These are phyloP conservation scores for Macrosiphum euphorbiae DNA, from an alignment of 2,888 invertebrate species.

Conservation along the genomic window DNA sequence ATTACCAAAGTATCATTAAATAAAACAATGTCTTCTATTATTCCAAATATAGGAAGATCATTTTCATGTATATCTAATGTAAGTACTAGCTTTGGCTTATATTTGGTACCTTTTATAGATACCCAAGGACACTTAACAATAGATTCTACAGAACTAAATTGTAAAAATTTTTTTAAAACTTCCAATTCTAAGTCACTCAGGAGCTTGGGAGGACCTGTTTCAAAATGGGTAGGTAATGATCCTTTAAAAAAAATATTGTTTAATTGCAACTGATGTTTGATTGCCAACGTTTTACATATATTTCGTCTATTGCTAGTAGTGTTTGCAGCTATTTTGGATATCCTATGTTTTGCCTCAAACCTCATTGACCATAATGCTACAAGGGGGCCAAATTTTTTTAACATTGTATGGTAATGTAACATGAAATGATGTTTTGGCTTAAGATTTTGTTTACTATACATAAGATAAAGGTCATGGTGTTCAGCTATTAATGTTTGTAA, in stretches of 20 bases:
- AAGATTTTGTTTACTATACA: constrained; percentile 62
- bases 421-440: constrained; percentile 67
- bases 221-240: background rate
- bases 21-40: constrained; percentile 15
- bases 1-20: constrained; percentile 19
- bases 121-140: constrained; percentile 40
- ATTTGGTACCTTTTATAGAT: constrained; percentile 27
- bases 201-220: background rate
- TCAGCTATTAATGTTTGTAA: constrained; percentile 64
- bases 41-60: constrained; percentile 33
- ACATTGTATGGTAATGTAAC: constrained; percentile 54
- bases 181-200: constrained; percentile 15
- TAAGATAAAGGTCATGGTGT: constrained; percentile 65
- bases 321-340: constrained; percentile 35
- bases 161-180: background rate
- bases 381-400: constrained; percentile 57
- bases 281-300: constrained; percentile 41
- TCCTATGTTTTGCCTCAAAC: constrained; percentile 59
- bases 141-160: background rate
- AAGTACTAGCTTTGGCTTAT: constrained; percentile 29
- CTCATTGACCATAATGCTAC: constrained; percentile 60
- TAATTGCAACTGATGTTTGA: constrained; percentile 44
- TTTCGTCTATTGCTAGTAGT: constrained; percentile 34
- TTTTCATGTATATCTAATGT: constrained; percentile 13
- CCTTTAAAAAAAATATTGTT: constrained; percentile 21